Evolutionary conservation across 2,113 vertebrate species (phyloP).

Genomic region (Gallinago paraguaiae): DNA sequence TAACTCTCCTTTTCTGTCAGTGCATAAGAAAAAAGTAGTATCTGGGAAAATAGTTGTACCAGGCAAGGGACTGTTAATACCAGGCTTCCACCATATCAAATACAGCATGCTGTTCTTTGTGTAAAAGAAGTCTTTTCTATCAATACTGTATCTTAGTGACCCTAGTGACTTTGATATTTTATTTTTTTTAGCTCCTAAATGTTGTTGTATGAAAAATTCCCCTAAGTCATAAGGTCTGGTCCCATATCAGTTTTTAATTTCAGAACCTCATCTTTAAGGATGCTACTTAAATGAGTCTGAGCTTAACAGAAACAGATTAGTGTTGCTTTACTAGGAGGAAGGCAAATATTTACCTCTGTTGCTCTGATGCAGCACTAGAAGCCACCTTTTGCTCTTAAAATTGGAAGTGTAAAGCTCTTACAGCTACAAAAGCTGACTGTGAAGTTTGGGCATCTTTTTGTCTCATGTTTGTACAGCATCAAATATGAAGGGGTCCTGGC

Average conservation of each 20-base stretch:
- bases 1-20: not conserved
- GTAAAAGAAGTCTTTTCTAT: not conserved
- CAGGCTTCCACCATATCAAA: not conserved
- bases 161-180: not conserved
- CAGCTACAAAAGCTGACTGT: not conserved
- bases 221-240: not conserved
- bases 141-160: not conserved
- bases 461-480: not conserved
- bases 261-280: not conserved
- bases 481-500: not conserved
- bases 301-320: not conserved
- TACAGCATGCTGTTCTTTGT: accelerated
- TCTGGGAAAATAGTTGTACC: not conserved
- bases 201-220: not conserved
- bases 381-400: not conserved
- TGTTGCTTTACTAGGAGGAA: not conserved
- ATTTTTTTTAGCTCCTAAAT: not conserved
- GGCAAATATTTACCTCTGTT: accelerated
- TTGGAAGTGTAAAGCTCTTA: not conserved
- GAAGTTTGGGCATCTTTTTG: not conserved
- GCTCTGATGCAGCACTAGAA: not conserved
- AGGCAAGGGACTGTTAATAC: not conserved
- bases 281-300: not conserved
- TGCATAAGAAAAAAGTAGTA: not conserved
- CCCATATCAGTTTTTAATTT: not conserved